phyloP scores from a whole-genome alignment of 1,140 invertebrate species.

The Telenomus remus region DNA sequence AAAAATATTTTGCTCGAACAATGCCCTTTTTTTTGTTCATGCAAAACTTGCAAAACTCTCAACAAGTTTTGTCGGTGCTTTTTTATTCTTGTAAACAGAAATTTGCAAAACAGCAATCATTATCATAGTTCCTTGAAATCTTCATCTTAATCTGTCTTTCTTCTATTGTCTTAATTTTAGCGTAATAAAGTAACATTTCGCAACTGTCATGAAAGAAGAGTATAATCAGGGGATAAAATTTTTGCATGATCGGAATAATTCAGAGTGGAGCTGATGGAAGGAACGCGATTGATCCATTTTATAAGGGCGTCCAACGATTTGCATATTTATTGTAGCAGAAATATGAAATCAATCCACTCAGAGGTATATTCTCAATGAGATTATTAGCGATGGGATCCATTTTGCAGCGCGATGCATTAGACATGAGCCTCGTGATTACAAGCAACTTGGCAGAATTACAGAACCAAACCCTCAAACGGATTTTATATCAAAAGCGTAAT shows the following conservation, averaged over 20 bases:
- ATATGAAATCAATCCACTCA: slow-evolving; percentile 56
- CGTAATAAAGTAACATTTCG: slow-evolving; percentile 28
- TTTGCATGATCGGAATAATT: slow-evolving; percentile 58
- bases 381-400: slow-evolving; percentile 33
- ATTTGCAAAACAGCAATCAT: too few relatives aligned
- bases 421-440: slow-evolving; percentile 36
- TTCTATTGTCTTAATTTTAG: too few relatives aligned
- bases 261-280: slow-evolving; percentile 26
- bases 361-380: slow-evolving; percentile 50
- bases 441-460: slow-evolving; percentile 50
- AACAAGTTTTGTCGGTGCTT: too few relatives aligned
- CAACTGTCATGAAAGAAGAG: slow-evolving; percentile 31
- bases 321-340: slow-evolving; percentile 56
- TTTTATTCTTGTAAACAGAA: too few relatives aligned
- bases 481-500: slow-evolving; percentile 33
- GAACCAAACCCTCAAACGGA: slow-evolving; percentile 40
- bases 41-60: too few relatives aligned
- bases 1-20: too few relatives aligned
- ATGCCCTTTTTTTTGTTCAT: too few relatives aligned
- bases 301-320: slow-evolving; percentile 36
- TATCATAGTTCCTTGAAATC: too few relatives aligned
- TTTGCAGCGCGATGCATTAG: slow-evolving; percentile 48
- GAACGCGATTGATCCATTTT: slow-evolving; percentile 40
- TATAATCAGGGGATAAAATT: slow-evolving; percentile 35
- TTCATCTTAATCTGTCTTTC: too few relatives aligned